Conservation (phyloP, 1,140 invertebrate species). For the Drosophila littoralis region DNA sequence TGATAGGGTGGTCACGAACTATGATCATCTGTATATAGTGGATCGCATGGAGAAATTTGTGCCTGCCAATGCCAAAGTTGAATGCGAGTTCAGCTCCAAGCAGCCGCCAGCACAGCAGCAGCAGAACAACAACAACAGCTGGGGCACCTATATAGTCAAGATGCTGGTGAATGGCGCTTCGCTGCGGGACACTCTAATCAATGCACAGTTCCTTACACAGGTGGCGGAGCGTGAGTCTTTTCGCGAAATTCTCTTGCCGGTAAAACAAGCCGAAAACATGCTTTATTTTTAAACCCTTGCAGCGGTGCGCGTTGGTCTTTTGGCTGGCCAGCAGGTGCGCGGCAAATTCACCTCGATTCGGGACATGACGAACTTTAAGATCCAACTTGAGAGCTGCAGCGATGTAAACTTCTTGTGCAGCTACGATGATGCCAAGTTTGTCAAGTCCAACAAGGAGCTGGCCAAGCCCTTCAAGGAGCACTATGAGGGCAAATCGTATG, state of each 20-base stretch:
- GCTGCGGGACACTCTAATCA: constrained; percentile 59
- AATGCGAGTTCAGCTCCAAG: constrained; percentile 69
- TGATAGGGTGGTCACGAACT: constrained; percentile 85
- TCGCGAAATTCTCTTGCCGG: no score
- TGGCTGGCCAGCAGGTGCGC: constrained; percentile 78
- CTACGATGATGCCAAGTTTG: constrained; percentile 76
- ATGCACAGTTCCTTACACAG: constrained; percentile 64
- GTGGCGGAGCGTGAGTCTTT: constrained; percentile 58
- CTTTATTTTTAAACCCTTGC: neutral
- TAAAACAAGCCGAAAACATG: neutral
- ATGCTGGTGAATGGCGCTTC: constrained; percentile 68
- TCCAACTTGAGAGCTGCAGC: constrained; percentile 66
- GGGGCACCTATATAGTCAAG: constrained; percentile 57
- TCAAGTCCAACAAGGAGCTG: constrained; percentile 77
- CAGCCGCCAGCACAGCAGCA: constrained; percentile 16
- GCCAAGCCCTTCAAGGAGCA: constrained; percentile 70
- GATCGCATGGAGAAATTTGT: constrained; percentile 86
- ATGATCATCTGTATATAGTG: constrained; percentile 86
- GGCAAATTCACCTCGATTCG: constrained; percentile 72
- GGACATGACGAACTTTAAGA: constrained; percentile 77
- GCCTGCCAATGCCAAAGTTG: constrained; percentile 63
- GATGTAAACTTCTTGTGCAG: constrained; percentile 70
- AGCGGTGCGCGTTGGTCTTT: constrained; percentile 68
- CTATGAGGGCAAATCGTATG: constrained; percentile 77
- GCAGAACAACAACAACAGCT: constrained; percentile 17